phyloP scores from a whole-genome alignment of 2,888 invertebrate genomes.

The Heliconius ismenius region DNA sequence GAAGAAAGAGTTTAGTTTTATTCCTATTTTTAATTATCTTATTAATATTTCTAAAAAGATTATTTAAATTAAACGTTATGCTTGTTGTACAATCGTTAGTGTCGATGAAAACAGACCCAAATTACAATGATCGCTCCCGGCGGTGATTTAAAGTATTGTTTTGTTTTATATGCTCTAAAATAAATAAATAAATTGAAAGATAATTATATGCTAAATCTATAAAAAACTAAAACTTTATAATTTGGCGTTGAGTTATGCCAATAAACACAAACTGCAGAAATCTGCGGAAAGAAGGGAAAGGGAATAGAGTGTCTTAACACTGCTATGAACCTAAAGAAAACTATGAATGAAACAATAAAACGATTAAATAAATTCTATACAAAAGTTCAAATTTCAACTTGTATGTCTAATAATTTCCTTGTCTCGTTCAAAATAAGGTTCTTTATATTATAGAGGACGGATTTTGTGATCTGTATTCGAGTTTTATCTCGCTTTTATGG shows the following conservation, averaged over 20 bases:
- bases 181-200: constrained; percentile 13
- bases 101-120: constrained; percentile 32
- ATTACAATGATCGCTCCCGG: constrained; percentile 37
- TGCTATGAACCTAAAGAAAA: neutral
- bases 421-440: constrained; percentile 14
- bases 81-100: constrained; percentile 19
- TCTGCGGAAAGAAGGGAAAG: too few species aligned
- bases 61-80: constrained; percentile 20
- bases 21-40: neutral
- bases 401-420: constrained; percentile 5
- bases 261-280: too few species aligned
- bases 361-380: neutral
- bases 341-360: neutral
- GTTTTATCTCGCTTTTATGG: constrained; percentile 20
- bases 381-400: neutral
- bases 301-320: too few species aligned
- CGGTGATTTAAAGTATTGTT: constrained; percentile 23
- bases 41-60: neutral
- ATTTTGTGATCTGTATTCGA: constrained; percentile 8
- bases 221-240: too few species aligned
- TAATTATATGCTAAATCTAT: constrained; percentile 5
- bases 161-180: constrained; percentile 6
- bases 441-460: neutral
- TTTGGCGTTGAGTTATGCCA: too few species aligned
- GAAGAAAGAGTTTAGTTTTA: neutral